Percentiles rank a stretch among this genome's conserved stretches.
Evolutionary conservation across 2,888 invertebrate genomes (phyloP).

Genomic region (Flexamia atlantica): DNA sequence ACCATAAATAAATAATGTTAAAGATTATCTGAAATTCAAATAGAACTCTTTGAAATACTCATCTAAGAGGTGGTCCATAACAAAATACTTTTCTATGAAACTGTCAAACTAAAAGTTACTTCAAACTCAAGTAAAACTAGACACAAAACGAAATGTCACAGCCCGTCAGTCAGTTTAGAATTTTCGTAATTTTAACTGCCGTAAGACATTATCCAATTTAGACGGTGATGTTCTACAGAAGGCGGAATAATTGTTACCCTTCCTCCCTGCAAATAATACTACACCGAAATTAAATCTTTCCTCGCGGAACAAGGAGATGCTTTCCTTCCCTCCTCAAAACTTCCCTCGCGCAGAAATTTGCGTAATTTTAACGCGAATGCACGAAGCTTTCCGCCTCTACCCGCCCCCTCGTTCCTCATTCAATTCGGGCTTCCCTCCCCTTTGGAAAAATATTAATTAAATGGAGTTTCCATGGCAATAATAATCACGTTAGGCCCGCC

Average conservation of each 20-base stretch:
- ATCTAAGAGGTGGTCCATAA: neutral
- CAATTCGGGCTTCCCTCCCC: conserved; percentile 59
- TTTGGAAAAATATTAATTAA: conserved; percentile 65
- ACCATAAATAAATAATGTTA: too few relatives aligned
- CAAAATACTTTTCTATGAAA: neutral
- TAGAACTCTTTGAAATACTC: too few relatives aligned
- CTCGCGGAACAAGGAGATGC: conserved; percentile 55
- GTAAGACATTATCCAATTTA: conserved; percentile 47
- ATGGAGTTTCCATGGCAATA: conserved; percentile 65
- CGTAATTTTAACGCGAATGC: conserved; percentile 64
- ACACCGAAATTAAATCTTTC: conserved; percentile 58
- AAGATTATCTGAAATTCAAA: too few relatives aligned
- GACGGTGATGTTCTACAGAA: conserved; percentile 25
- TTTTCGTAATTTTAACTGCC: conserved; percentile 33
- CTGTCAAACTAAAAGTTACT: neutral
- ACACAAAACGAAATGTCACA: neutral
- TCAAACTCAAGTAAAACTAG: conserved; percentile 13
- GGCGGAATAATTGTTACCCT: conserved; percentile 50
- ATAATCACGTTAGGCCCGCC: conserved; percentile 63
- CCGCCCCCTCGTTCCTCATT: conserved; percentile 55
- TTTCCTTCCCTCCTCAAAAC: conserved; percentile 63
- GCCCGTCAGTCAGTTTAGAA: neutral
- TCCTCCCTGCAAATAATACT: conserved; percentile 56
- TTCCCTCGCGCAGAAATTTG: conserved; percentile 64
- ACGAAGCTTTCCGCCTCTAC: conserved; percentile 41